Evolutionary conservation across 2,797 vertebrate species (phyloP).

Genomic region (Danio jaintianensis): DNA sequence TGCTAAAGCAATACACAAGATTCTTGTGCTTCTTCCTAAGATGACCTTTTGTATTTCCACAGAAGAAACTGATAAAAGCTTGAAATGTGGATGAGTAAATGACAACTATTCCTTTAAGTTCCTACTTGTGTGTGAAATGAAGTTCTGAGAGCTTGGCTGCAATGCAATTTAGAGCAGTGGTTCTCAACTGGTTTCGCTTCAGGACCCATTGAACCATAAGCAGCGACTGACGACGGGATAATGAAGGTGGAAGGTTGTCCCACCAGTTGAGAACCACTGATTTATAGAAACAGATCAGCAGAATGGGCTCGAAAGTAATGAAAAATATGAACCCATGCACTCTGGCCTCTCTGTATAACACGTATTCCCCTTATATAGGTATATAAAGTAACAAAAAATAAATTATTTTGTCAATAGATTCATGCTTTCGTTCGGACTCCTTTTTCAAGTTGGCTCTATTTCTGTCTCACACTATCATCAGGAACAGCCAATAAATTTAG

Average conservation of each 20-base stretch:
- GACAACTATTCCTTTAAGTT: neutral
- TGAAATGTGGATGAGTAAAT: constrained; percentile 12
- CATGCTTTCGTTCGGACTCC: neutral
- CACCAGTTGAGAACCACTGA: constrained; percentile 11
- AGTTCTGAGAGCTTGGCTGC: constrained; percentile 11
- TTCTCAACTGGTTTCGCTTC: constrained; percentile 11
- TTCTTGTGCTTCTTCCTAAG: neutral
- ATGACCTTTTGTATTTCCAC: neutral
- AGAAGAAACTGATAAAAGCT: neutral
- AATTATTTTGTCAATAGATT: constrained; percentile 13
- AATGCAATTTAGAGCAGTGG: constrained; percentile 13
- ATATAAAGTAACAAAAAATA: constrained; percentile 5
- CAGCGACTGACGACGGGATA: neutral
- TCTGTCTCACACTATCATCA: constrained; percentile 27
- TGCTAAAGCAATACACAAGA: neutral
- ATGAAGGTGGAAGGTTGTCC: constrained; percentile 11
- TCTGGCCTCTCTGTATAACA: neutral
- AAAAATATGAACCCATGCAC: neutral
- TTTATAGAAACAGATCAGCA: constrained; percentile 16
- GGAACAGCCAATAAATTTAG: constrained; percentile 78
- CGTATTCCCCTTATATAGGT: constrained; percentile 4
- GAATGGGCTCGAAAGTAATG: constrained; percentile 13
- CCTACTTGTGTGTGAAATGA: constrained; percentile 14
- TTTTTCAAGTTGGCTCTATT: constrained; percentile 37
- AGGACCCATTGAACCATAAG: neutral